Evolutionary conservation across 2,797 vertebrate species (phyloP).

Genomic region (Clamator glandarius): DNA sequence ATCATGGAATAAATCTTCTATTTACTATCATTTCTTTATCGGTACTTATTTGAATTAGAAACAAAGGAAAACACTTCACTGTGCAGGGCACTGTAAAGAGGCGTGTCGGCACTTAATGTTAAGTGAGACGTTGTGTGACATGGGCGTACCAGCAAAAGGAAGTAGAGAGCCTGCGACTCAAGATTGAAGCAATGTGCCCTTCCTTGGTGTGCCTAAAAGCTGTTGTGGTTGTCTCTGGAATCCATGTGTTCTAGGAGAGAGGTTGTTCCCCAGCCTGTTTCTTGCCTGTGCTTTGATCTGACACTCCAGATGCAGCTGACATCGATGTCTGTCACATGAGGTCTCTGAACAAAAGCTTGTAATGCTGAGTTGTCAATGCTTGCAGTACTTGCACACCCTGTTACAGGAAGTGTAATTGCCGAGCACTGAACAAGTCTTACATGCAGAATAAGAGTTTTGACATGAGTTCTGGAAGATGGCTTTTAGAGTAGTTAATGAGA

Average conservation of each 20-base stretch:
- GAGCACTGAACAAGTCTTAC: background rate
- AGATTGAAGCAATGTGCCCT: background rate
- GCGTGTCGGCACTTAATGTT: background rate
- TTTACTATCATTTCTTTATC: background rate
- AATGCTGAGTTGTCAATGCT: background rate
- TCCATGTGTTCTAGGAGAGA: background rate
- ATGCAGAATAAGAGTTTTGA: background rate
- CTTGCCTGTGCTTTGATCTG: background rate
- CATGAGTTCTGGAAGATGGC: background rate
- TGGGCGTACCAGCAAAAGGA: background rate
- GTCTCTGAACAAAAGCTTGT: background rate
- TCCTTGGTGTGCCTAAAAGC: background rate
- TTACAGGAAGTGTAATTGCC: background rate
- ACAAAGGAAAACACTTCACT: background rate
- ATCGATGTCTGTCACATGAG: background rate
- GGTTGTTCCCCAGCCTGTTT: background rate
- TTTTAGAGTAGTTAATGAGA: background rate
- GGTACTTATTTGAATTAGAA: background rate
- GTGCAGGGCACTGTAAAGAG: background rate
- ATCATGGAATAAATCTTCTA: background rate
- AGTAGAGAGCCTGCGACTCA: background rate
- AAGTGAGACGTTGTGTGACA: background rate
- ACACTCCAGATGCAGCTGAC: background rate
- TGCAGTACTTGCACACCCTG: background rate
- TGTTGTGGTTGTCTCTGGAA: background rate